These are phyloP conservation scores for Nycticebus coucang DNA, from an alignment of 2,113 vertebrate genomes.

Conservation along the genomic window DNA sequence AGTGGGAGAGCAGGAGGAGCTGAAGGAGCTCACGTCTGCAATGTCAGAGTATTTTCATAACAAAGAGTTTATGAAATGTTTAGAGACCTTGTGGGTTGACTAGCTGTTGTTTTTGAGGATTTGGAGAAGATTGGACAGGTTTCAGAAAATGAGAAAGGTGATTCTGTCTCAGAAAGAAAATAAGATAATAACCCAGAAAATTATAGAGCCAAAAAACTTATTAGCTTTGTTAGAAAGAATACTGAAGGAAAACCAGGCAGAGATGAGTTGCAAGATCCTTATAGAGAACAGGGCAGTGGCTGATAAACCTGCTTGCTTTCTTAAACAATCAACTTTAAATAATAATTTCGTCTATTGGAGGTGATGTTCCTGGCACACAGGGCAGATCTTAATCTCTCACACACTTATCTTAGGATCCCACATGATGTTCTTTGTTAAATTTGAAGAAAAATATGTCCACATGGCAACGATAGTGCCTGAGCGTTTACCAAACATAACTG, in stretches of 20 bases:
- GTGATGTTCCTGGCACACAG: neutral
- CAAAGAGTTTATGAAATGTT: conserved; percentile 47
- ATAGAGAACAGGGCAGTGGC: neutral
- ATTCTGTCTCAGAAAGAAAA: conserved; percentile 49
- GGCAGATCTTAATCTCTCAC: neutral
- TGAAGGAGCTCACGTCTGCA: neutral
- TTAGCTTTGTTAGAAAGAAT: neutral
- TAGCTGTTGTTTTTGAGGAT: conserved; percentile 24
- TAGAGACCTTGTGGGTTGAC: neutral
- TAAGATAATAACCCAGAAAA: neutral
- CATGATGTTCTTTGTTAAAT: neutral
- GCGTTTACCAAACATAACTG: neutral
- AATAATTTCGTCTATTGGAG: neutral
- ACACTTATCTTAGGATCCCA: neutral
- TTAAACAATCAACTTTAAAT: conserved; percentile 19
- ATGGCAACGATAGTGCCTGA: neutral
- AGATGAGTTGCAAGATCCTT: conserved; percentile 7
- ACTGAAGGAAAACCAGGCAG: neutral
- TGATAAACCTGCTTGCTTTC: neutral
- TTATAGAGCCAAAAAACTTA: neutral
- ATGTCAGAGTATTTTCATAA: conserved; percentile 19
- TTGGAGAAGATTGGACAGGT: neutral
- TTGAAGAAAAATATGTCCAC: neutral
- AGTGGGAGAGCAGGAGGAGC: neutral
- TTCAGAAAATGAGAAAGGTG: neutral